Base-by-base conservation (phyloP, 2,113 vertebrate species). In the Scytalopus superciliaris region DNA sequence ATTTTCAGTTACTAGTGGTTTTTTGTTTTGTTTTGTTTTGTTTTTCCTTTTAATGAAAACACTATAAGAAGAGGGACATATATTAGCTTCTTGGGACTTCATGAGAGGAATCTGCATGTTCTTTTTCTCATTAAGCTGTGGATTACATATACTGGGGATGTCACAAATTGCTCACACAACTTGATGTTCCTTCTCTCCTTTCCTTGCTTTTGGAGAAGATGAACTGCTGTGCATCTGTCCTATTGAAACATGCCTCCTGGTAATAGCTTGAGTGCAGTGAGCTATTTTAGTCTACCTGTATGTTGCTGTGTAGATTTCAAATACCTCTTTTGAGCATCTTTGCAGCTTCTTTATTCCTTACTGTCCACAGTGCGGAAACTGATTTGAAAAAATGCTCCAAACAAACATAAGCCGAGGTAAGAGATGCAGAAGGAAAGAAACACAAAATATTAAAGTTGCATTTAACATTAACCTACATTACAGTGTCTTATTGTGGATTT, bases 21-120 rank as follows among this genome's bases (percentile, higher is more conserved):
- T 45, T 45, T 45, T 45, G 7, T 45, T 15, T 45, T 18, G 13
- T 12, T 42, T 10, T 33, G 55, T 28, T 12, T 35, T 52, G 28
- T 18, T 14, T 66, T 45, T 45, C 15, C 14, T 68, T 84, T 84
- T 78, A 88, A 93, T 95, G 87, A 91, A 97, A 86, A 27, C 78
- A 42, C 47, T 87, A 16, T 69, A 91, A 73, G 67, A 94, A 35
- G 56, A 87, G n/a, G 70, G 39, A 37, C 27, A 31, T 80, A 37
- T 7, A 25, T 27, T 66, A 75, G 30, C n/a, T 94, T 37, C 70
- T 49, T 83, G 40, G 49, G 57, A 73, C 53, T 89, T 86, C 27
- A 35, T n/a, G 22, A 25, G 50, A 33, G 39, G 66, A 56, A 85
- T 52, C 19, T 40, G 4, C 70, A 47, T 77, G 8, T 63, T 91